phyloP scores from a whole-genome alignment of 2,113 vertebrate genomes.

The Atrichornis clamosus region DNA sequence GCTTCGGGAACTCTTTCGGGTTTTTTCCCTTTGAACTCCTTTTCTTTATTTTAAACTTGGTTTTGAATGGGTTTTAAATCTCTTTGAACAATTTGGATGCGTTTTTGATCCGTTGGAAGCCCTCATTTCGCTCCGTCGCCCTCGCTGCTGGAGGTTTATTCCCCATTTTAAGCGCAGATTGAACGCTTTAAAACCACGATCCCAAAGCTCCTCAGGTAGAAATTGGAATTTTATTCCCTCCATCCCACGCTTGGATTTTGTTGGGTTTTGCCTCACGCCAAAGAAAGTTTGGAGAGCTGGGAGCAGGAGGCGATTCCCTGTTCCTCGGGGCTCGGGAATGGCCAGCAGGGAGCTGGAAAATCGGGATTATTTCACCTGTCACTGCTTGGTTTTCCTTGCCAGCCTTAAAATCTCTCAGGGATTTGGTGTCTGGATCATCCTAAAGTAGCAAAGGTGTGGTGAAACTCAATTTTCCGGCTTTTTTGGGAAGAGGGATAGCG shows the following conservation, averaged over 20 bases:
- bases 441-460: too few species aligned
- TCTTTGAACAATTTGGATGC: too few species aligned
- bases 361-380: not conserved
- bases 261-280: not conserved
- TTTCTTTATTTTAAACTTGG: too few species aligned
- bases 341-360: not conserved
- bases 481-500: not conserved
- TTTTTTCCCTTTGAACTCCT: too few species aligned
- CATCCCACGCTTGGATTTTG: not conserved
- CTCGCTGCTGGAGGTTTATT: not conserved
- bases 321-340: not conserved
- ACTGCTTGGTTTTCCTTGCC: not conserved
- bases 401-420: not conserved
- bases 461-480: too few species aligned
- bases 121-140: fast-evolving
- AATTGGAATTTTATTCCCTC: not conserved
- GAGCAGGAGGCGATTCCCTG: not conserved
- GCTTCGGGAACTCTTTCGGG: not conserved
- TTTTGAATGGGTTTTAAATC: too few species aligned
- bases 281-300: not conserved
- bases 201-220: not conserved
- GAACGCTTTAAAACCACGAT: not conserved
- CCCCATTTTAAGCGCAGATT: not conserved
- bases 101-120: too few species aligned
- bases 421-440: fast-evolving